Conservation (phyloP, 2,113 vertebrate genomes). For the Henicopernis longicauda region DNA sequence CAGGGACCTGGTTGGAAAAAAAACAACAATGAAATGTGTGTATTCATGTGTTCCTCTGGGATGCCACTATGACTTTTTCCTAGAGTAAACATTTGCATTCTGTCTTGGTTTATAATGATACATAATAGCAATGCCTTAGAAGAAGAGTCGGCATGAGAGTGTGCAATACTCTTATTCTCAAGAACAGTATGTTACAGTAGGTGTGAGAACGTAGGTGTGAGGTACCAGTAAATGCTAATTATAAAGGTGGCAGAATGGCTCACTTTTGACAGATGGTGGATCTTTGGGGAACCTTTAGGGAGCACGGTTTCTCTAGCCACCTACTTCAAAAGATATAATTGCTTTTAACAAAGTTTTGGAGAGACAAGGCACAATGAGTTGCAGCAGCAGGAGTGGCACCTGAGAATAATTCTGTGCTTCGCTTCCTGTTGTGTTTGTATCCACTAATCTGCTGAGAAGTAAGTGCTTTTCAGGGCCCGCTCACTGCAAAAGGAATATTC, state of each 20-base stretch:
- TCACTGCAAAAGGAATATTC: not conserved
- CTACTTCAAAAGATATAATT: slow-evolving; percentile 63
- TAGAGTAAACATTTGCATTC: slow-evolving; percentile 55
- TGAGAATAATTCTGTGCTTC: not conserved
- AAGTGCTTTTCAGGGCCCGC: not conserved
- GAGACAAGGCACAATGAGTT: not conserved
- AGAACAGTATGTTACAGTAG: slow-evolving; percentile 62
- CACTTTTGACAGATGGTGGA: slow-evolving; percentile 75
- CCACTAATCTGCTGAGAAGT: not conserved
- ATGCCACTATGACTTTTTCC: slow-evolving; percentile 21
- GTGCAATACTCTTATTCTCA: slow-evolving; percentile 4
- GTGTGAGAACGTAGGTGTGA: slow-evolving; percentile 75
- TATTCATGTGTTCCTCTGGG: not conserved
- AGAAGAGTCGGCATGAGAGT: not conserved
- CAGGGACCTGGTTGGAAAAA: slow-evolving; percentile 51
- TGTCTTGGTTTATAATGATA: slow-evolving; percentile 29
- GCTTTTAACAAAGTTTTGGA: slow-evolving; percentile 7
- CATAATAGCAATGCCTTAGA: not conserved
- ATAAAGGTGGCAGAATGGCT: slow-evolving; percentile 73
- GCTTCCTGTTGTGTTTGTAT: not conserved
- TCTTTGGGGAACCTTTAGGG: slow-evolving; percentile 66
- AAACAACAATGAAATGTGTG: slow-evolving; percentile 16
- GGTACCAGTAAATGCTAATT: slow-evolving; percentile 71
- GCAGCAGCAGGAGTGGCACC: not conserved
- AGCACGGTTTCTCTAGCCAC: slow-evolving; percentile 52